Base-by-base conservation (phyloP, 1,140 invertebrate genomes). In the Hyphantria cunea region DNA sequence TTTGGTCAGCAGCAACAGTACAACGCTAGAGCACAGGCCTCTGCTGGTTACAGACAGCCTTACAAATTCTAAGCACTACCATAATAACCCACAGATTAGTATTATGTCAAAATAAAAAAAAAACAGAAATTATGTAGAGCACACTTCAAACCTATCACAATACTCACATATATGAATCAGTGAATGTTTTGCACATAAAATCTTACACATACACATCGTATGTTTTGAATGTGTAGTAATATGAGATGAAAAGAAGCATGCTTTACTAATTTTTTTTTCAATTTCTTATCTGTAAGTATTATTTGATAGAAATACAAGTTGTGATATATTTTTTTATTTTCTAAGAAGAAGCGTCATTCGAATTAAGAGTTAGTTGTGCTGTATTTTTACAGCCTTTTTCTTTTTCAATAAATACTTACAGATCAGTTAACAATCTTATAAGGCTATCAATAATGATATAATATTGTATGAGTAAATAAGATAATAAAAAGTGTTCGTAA, bases 51-150 rank as follows among this genome's bases (percentile, higher is more conserved):
- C 86, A 80, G 80, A 77, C 72, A 80, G 65, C 67, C 75, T 41
- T 86, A 89, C 82, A 87, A 83, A 51, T 87, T 78, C 78, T 86
- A 86, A 82, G 58, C 17, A 50, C 25, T 48, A 52, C 64, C 50
- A 25, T 41, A 63, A 54, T 44, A 54, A 63, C 53, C 44, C 70
- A 70, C 47, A 64, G 64, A 64, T 49, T 70, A 70, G 63, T 10
- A 68, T 60, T 63, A 51, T 44, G 31, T 51, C 51, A 56, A n/a
- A n/a, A 51, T 52, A 45, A 52, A 33, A 11, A 47, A 42, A 42
- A 52, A 45, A 37, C 10, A 62, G 34, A 45, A 53, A 48, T 33
- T n/a, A 64, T 51, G 15, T 56, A 56, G 64, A 66, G 58, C 64
- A 60, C n/a, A 13, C 48, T 66, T 54, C 32, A 31, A 44, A 50